phyloP scores from a whole-genome alignment of 2,888 invertebrate genomes.

The Temnothorax unifasciatus region DNA sequence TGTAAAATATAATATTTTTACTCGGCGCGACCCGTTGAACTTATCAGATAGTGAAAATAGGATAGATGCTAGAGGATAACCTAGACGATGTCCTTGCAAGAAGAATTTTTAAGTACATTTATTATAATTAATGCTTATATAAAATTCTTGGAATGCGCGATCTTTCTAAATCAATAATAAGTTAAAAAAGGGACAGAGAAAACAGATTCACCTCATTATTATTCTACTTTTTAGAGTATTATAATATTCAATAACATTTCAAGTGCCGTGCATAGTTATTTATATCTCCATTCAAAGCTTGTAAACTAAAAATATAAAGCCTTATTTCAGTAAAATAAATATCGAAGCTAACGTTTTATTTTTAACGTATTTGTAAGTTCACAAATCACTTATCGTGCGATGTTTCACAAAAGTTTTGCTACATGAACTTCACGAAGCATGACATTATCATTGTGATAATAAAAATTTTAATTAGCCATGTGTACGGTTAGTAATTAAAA shows the following conservation, averaged over 20 bases:
- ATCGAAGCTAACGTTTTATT: not conserved
- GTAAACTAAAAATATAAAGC: not conserved
- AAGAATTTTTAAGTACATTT: not conserved
- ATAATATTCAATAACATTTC: not conserved
- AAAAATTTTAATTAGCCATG: not conserved
- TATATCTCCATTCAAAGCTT: not conserved
- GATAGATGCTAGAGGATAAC: not conserved
- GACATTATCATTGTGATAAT: slow-evolving; percentile 1
- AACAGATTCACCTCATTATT: not conserved
- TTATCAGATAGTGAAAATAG: not conserved
- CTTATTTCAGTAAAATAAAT: not conserved
- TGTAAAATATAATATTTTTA: slow-evolving; percentile 31
- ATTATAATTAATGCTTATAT: not conserved
- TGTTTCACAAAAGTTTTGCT: not conserved
- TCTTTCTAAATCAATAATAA: not conserved
- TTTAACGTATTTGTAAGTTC: slow-evolving; percentile 1
- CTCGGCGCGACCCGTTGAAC: not conserved
- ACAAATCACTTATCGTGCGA: not conserved
- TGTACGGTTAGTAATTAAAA: not conserved
- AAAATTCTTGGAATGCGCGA: not conserved
- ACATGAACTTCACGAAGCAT: not conserved
- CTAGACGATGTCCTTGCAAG: slow-evolving; percentile 7
- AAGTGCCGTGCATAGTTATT: slow-evolving; percentile 10
- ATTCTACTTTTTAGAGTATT: not conserved
- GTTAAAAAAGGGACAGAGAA: not conserved